Evolutionary conservation across 2,888 invertebrate species (phyloP), one percentile per base, ranked within the genome.

Genomic region (Sialis lutaria): DNA sequence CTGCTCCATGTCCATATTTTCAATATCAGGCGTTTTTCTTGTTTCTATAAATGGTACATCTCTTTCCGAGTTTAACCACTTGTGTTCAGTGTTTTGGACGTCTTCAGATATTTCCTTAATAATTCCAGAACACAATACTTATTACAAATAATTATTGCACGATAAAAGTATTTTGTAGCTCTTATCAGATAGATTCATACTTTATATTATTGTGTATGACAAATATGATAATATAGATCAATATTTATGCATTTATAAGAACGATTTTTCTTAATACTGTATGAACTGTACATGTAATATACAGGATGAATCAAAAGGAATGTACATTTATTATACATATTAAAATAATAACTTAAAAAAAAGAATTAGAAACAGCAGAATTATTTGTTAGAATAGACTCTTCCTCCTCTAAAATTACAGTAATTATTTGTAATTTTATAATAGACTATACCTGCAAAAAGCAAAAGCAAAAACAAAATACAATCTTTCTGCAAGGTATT

Each of bases 1-100:
- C 49, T 63, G 63, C 55, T 67, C 88, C 61, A 87, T 66, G 59
- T 88, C 88, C 67, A 81, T 80, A 55, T 78, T 82, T 60, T 90
- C 89, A 56, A 82, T 77, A 58, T 83, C 82, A 8, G 82, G 81
- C 44, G 81, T 81, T 53, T 77, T 72, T 57, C 79, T 72, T 7
- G 77, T 76, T 60, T 79, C 80, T 50, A 74, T 69, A 54, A 69
- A 75, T 41, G 69, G 70, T 22, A 9, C 44, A 12, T 30, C 32
- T 46, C 56, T 62, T 50, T 61, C 66, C 49, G 68, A 67, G 55
- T 74, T 73, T 54, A 79, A 67, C 82, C 82, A 82, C 62, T 79
- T 79, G 55, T 74, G 70, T 55, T 77, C 77, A 43, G 74, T 70
- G 44, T 67, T 65, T 37, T 66, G 63, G 13, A 69, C 70, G 57